phyloP scores from a whole-genome alignment of 2,797 vertebrate species.

The Salmo trutta region DNA sequence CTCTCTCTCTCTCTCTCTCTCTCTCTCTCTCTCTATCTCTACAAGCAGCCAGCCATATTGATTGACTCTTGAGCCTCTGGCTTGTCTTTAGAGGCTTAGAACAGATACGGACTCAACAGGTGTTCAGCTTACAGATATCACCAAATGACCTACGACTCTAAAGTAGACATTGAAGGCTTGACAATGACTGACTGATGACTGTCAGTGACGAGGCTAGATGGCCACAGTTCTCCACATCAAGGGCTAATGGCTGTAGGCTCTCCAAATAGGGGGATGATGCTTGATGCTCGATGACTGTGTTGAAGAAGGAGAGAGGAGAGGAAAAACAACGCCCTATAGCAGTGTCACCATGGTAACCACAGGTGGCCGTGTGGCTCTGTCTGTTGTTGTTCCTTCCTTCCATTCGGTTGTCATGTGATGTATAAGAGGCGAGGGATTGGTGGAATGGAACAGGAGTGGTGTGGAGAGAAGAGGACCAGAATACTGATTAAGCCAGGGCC shows the following conservation, averaged over 20 bases:
- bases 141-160: background rate
- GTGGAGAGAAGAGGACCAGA: background rate
- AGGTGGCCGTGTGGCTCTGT: slow-evolving; percentile 13
- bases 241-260: slow-evolving; percentile 27
- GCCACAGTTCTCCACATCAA: slow-evolving; percentile 11
- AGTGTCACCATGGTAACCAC: slow-evolving; percentile 53
- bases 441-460: slow-evolving; percentile 5
- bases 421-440: slow-evolving; percentile 12
- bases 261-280: slow-evolving; percentile 21
- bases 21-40: background rate
- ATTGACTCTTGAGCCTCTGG: background rate
- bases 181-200: background rate
- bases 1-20: background rate
- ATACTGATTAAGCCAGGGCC: slow-evolving; percentile 8
- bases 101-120: background rate
- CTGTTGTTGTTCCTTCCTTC: slow-evolving; percentile 18
- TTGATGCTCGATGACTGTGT: slow-evolving; percentile 6
- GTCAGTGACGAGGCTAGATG: background rate
- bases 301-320: slow-evolving; percentile 3
- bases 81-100: background rate
- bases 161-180: background rate
- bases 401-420: background rate
- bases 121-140: background rate
- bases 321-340: slow-evolving; percentile 20
- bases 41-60: background rate